Evolutionary conservation across 1,140 invertebrate species (phyloP).

Genomic region (Orchesella cincta): DNA sequence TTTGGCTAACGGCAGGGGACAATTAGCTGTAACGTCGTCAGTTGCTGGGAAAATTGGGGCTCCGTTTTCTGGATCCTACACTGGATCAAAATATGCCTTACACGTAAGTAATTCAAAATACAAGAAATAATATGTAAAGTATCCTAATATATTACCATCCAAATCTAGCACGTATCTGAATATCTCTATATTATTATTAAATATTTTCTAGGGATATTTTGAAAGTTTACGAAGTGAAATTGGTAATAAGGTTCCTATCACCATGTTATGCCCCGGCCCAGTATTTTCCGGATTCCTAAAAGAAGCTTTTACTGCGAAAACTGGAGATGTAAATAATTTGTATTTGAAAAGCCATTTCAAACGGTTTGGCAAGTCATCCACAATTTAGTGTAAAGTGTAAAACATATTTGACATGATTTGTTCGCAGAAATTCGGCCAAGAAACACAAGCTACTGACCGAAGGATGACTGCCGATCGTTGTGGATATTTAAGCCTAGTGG

Average conservation of each 20-base stretch:
- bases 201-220: slow-evolving; percentile 68
- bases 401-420: too few species aligned
- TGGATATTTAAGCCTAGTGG: slow-evolving; percentile 69
- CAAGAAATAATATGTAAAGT: too few species aligned
- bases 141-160: too few species aligned
- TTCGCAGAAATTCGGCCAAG: slow-evolving; percentile 63
- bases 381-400: neutral
- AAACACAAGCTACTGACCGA: slow-evolving; percentile 59
- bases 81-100: slow-evolving; percentile 77
- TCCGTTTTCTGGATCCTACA: slow-evolving; percentile 76
- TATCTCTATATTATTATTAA: neutral
- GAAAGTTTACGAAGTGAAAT: slow-evolving; percentile 67
- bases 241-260: slow-evolving; percentile 63
- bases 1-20: slow-evolving; percentile 63
- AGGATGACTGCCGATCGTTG: slow-evolving; percentile 72
- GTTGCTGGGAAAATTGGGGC: slow-evolving; percentile 68
- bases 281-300: slow-evolving; percentile 71
- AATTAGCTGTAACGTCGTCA: slow-evolving; percentile 73
- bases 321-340: slow-evolving; percentile 71
- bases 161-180: too few species aligned
- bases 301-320: slow-evolving; percentile 70
- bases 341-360: slow-evolving; percentile 65
- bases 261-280: slow-evolving; percentile 76
- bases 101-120: slow-evolving; percentile 63
- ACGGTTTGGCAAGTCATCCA: too few species aligned